These are phyloP conservation scores for Diuraphis noxia DNA, from an alignment of 1,140 invertebrate species.

Conservation along the genomic window DNA sequence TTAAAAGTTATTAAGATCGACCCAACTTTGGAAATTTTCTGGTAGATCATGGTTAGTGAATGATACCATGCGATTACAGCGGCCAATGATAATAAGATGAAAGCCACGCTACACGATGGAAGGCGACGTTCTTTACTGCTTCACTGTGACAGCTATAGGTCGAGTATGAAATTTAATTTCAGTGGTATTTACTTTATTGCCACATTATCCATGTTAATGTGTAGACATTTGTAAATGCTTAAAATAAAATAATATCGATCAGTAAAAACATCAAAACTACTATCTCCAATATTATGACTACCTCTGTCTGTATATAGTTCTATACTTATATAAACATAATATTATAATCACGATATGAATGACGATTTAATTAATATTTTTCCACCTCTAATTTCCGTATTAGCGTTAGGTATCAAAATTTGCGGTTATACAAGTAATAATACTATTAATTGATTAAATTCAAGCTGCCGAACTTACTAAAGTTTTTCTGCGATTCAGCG, in stretches of 20 bases:
- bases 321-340: no score
- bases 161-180: not conserved
- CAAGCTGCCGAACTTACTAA: not conserved
- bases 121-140: not conserved
- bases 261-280: not conserved
- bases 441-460: not conserved
- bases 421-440: not conserved
- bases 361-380: not conserved
- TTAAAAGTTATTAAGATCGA: no score
- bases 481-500: not conserved
- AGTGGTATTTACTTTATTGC: not conserved
- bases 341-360: no score
- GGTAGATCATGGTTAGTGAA: not conserved
- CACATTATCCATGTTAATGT: not conserved
- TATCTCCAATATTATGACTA: not conserved
- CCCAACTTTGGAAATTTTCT: not conserved
- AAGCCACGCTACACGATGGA: not conserved
- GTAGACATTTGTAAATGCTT: not conserved
- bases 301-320: no score
- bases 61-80: not conserved
- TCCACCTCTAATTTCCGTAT: not conserved
- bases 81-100: not conserved
- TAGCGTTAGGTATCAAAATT: not conserved
- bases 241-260: not conserved
- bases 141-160: not conserved